phyloP scores from a whole-genome alignment of 1,140 invertebrate genomes.

The Ostrea denselamellosa region DNA sequence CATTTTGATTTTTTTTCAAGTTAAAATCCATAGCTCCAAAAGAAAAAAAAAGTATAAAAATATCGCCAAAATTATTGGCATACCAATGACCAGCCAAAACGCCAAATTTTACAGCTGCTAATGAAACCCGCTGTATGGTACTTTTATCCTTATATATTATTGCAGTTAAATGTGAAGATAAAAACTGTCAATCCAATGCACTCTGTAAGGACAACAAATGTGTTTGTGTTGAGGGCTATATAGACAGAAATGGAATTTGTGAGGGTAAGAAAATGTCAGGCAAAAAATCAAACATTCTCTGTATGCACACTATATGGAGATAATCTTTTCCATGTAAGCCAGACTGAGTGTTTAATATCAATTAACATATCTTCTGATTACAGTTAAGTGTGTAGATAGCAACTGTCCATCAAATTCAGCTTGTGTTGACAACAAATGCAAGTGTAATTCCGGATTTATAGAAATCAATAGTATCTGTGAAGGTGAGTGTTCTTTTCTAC shows the following conservation, averaged over 20 bases:
- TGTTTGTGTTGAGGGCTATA: background rate
- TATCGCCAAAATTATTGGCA: too few species aligned
- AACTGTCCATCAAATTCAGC: background rate
- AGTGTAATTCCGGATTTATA: background rate
- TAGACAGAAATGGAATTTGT: background rate
- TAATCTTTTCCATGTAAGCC: too few species aligned
- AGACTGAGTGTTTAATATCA: too few species aligned
- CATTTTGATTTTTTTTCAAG: too few species aligned
- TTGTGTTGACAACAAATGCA: background rate
- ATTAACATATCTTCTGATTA: too few species aligned
- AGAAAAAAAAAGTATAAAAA: too few species aligned
- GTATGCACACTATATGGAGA: too few species aligned
- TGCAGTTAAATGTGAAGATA: conserved; percentile 17
- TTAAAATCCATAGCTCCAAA: too few species aligned
- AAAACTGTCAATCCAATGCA: background rate
- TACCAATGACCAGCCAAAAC: too few species aligned
- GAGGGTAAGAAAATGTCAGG: background rate
- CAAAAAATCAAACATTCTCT: too few species aligned
- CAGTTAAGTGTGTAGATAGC: background rate
- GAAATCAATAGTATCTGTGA: background rate
- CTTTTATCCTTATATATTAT: background rate
- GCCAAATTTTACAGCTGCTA: too few species aligned
- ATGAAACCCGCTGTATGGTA: too few species aligned
- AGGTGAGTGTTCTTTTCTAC: background rate
- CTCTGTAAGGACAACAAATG: background rate